Evolutionary conservation across 2,797 vertebrate species (phyloP), one percentile per base, ranked within the genome.

Genomic region (Acropternis orthonyx): DNA sequence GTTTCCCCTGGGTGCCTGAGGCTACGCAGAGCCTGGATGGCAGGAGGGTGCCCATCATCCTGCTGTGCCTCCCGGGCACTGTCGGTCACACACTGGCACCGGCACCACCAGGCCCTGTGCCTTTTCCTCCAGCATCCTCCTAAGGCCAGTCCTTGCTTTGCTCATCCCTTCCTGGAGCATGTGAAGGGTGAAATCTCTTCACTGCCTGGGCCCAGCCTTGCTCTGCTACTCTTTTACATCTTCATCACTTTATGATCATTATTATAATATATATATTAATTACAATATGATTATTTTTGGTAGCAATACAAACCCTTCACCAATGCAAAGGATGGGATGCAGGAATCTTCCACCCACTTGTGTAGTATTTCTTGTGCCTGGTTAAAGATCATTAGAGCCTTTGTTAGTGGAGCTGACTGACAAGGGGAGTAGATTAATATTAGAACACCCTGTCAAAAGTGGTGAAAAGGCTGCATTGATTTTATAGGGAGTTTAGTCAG

Each of bases 391-490:
- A 95, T 97, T 97, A 97, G 91, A 94, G 96, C 95, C 96, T 97
- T 96, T 97, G 97, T 95, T 92, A 95, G 95, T 19, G 36, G 80
- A 52, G 85, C 94, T 96, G 96, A 96, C 93, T 96, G 97, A 97
- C 98, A 97, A 94, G 96, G 96, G 95, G 90, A 97, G 96, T 88
- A 96, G 97, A 98, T 98, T 97, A 98, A 97, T 97, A 97, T 97
- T 96, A 97, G 98, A 98, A 95, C 90, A 96, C 92, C 92, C 96
- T 97, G 98, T 98, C 98, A 97, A 96, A 95, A 97, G 95, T 88
- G 97, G 96, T 96, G 97, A 92, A 97, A 96, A 97, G 96, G 96
- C 81, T 22, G 97, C 96, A 97, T 97, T 98, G 98, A 98, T 98
- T 97, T 97, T 96, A 82, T 85, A 68, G 97, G 97, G 96, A 97